Conservation (phyloP, 2,113 vertebrate genomes). For the Tetrax tetrax region DNA sequence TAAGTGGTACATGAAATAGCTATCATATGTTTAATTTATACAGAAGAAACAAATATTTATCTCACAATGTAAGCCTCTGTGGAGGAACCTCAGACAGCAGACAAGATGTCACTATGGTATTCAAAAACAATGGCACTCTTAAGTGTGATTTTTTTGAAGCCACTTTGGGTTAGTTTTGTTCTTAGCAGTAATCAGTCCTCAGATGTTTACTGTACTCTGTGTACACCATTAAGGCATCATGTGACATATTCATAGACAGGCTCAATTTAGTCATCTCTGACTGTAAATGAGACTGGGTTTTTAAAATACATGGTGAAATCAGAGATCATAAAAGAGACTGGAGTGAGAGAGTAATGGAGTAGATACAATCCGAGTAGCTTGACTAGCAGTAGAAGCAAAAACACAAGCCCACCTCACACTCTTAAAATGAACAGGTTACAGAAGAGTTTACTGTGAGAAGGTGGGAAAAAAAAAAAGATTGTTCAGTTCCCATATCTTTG, state of each 20-base stretch:
- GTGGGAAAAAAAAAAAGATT: background rate
- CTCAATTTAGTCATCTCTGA: slow-evolving; percentile 4
- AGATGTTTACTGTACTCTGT: slow-evolving; percentile 32
- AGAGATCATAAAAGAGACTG: slow-evolving; percentile 9
- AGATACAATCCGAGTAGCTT: background rate
- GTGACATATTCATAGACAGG: slow-evolving; percentile 13
- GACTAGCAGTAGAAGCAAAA: background rate
- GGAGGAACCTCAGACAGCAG: background rate
- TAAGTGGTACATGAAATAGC: slow-evolving; percentile 13
- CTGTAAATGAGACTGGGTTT: slow-evolving; percentile 18
- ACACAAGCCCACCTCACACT: background rate
- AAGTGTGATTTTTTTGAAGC: slow-evolving; percentile 18
- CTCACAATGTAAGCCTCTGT: background rate
- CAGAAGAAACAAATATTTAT: slow-evolving; percentile 18
- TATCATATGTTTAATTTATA: slow-evolving; percentile 50
- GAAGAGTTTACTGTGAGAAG: background rate
- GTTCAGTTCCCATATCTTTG: background rate
- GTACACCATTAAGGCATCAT: slow-evolving; percentile 30
- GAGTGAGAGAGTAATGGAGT: background rate
- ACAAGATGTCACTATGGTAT: background rate
- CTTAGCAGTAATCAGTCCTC: slow-evolving; percentile 22
- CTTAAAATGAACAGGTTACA: background rate
- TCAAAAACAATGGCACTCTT: background rate
- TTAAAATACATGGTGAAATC: slow-evolving; percentile 15
- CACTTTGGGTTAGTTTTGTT: slow-evolving; percentile 14